These are phyloP conservation scores for Xenopus tropicalis DNA, from an alignment of 2,113 vertebrate species.

Conservation along the genomic window DNA sequence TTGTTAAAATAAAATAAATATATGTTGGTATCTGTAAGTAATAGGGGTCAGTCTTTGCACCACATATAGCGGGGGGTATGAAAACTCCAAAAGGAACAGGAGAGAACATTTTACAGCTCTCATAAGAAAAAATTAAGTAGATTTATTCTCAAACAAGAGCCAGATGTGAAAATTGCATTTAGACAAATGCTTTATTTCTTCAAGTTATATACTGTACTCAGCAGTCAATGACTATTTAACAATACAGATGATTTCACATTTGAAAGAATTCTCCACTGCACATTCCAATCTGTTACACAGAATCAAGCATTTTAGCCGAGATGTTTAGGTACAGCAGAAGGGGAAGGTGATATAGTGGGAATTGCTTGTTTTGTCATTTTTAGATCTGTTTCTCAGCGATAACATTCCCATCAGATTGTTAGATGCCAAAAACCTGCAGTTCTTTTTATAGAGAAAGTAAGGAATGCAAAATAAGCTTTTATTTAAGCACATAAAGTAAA, in stretches of 20 bases:
- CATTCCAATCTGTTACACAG: slow-evolving; percentile 42
- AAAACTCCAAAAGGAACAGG: slow-evolving; percentile 10
- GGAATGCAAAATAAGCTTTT: slow-evolving; percentile 44
- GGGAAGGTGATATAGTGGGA: slow-evolving; percentile 20
- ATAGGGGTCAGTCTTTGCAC: slow-evolving; percentile 10
- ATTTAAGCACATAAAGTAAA: slow-evolving; percentile 47
- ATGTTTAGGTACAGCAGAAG: slow-evolving; percentile 5
- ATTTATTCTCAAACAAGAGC: background rate
- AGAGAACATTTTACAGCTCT: slow-evolving; percentile 1
- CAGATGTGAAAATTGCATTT: background rate
- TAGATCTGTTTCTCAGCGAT: slow-evolving; percentile 49
- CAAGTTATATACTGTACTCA: slow-evolving; percentile 22
- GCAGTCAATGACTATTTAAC: slow-evolving; percentile 23
- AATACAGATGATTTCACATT: slow-evolving; percentile 33
- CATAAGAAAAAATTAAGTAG: slow-evolving; percentile 15
- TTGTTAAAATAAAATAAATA: background rate
- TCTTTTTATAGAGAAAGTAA: slow-evolving; percentile 30
- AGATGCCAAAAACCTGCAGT: slow-evolving; percentile 47
- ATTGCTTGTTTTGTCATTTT: slow-evolving; percentile 38
- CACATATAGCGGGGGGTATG: slow-evolving; percentile 16
- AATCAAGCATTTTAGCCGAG: slow-evolving; percentile 27
- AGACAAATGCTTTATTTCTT: slow-evolving; percentile 25
- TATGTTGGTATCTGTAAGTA: slow-evolving; percentile 21
- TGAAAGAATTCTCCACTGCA: slow-evolving; percentile 22
- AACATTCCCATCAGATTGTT: slow-evolving; percentile 54